These are phyloP conservation scores for Ctenopoma multispine DNA, from an alignment of 2,797 vertebrate species.

Conservation along the genomic window DNA sequence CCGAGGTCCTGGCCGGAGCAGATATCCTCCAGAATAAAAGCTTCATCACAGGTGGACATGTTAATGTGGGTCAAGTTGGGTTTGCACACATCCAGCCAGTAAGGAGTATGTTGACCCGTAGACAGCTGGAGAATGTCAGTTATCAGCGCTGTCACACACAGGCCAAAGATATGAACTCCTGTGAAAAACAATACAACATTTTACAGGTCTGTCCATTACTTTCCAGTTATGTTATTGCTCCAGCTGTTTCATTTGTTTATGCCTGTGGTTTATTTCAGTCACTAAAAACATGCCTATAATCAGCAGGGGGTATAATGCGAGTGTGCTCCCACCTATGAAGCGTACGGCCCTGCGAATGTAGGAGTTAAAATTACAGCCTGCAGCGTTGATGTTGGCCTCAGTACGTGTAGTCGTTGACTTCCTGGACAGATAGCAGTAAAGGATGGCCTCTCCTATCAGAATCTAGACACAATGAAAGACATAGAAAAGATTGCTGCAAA, in stretches of 20 bases:
- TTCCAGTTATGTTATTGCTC: not conserved
- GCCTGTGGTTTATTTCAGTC: not conserved
- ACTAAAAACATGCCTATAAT: not conserved
- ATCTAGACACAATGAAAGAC: constrained; percentile 82
- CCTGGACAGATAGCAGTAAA: constrained; percentile 94
- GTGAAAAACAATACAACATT: not conserved
- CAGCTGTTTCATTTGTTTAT: not conserved
- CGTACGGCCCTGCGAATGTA: constrained; percentile 94
- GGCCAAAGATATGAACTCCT: constrained; percentile 95
- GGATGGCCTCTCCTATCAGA: constrained; percentile 94
- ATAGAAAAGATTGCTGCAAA: not conserved
- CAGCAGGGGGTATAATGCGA: constrained; percentile 2
- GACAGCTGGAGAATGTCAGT: constrained; percentile 95
- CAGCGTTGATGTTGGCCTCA: constrained; percentile 94
- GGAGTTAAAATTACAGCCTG: constrained; percentile 97
- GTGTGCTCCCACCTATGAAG: constrained; percentile 89
- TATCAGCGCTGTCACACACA: constrained; percentile 94
- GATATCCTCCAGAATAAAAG: constrained; percentile 94
- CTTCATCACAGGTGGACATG: constrained; percentile 92
- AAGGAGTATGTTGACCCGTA: constrained; percentile 93
- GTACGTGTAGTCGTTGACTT: constrained; percentile 87
- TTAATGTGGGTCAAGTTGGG: constrained; percentile 95
- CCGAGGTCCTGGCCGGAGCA: constrained; percentile 91
- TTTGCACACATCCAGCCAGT: constrained; percentile 96
- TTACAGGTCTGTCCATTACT: not conserved